Evolutionary conservation across 2,113 vertebrate species (phyloP).

Genomic region (Corythoichthys haematopterus): DNA sequence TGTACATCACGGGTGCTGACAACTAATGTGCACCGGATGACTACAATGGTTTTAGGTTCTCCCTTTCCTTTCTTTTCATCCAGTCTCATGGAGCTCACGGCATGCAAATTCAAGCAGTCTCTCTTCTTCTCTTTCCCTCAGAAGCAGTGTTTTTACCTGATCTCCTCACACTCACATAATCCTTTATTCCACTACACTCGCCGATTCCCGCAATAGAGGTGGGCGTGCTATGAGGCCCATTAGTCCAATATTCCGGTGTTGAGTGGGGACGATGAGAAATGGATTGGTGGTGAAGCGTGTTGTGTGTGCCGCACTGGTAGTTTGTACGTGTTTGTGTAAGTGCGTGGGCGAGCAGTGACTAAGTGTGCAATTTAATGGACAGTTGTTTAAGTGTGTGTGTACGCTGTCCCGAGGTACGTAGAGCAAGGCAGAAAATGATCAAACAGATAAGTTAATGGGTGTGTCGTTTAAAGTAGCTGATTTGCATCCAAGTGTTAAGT

Average conservation of each 20-base stretch:
- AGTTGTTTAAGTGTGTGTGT: constrained; percentile 17
- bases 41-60: constrained; percentile 30
- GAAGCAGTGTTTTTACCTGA: constrained; percentile 18
- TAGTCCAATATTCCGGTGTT: constrained; percentile 42
- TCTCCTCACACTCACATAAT: constrained; percentile 21
- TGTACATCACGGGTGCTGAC: constrained; percentile 43
- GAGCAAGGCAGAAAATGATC: constrained; percentile 26
- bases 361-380: constrained; percentile 52
- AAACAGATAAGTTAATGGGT: constrained; percentile 6
- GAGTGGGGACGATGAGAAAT: constrained; percentile 51
- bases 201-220: constrained; percentile 34
- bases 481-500: neutral
- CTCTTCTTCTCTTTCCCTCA: constrained; percentile 22
- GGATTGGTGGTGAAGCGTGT: constrained; percentile 31
- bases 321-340: constrained; percentile 18
- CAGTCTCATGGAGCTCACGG: constrained; percentile 16
- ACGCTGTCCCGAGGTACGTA: constrained; percentile 10
- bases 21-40: constrained; percentile 25
- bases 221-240: constrained; percentile 50
- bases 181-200: constrained; percentile 23
- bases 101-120: constrained; percentile 29
- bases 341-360: constrained; percentile 30
- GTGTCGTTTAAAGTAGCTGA: constrained; percentile 8
- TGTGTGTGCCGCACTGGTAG: constrained; percentile 24
- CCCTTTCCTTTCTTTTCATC: constrained; percentile 32